Conservation (phyloP, 2,888 invertebrate species). For the Drosophila kambysellisi region DNA sequence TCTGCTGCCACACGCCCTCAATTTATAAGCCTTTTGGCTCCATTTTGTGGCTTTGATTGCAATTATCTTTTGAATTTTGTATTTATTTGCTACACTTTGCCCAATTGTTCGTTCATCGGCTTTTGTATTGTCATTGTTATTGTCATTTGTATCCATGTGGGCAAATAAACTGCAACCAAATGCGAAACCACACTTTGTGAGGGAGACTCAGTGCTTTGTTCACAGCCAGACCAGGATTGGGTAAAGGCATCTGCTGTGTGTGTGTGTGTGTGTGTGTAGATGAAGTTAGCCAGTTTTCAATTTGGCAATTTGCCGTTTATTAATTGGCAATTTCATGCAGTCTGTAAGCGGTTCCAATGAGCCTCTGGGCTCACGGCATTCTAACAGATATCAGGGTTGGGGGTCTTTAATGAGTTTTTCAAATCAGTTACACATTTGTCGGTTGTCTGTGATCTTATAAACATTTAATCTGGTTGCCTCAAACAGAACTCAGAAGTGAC, state of each 20-base stretch:
- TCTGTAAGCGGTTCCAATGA: conserved; percentile 28
- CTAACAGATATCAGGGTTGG: not conserved
- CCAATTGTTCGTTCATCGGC: conserved; percentile 68
- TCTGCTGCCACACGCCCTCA: conserved; percentile 54
- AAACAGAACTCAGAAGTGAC: conserved; percentile 56
- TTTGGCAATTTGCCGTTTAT: conserved; percentile 70
- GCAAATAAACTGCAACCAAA: conserved; percentile 52
- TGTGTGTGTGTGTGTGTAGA: conserved; percentile 9
- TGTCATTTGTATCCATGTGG: conserved; percentile 59
- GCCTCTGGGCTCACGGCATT: conserved; percentile 19
- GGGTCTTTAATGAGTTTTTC: not conserved
- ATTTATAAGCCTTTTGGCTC: conserved; percentile 79
- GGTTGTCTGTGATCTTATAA: conserved; percentile 14
- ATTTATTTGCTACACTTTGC: conserved; percentile 80
- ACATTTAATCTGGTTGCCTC: not conserved
- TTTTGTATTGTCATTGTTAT: conserved; percentile 57
- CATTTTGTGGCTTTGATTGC: conserved; percentile 81
- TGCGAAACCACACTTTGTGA: conserved; percentile 15
- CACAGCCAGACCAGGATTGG: not conserved
- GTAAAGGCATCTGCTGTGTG: conserved; percentile 2
- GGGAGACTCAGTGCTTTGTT: conserved; percentile 10
- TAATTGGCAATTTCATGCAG: conserved; percentile 73
- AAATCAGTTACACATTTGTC: not conserved
- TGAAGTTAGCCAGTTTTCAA: conserved; percentile 49
- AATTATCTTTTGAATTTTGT: conserved; percentile 83